A percentile compares a stretch with the other conserved stretches of the same genome.
Evolutionary conservation across 2,888 invertebrate genomes (phyloP).

Genomic region (Azorinus chamasolen): DNA sequence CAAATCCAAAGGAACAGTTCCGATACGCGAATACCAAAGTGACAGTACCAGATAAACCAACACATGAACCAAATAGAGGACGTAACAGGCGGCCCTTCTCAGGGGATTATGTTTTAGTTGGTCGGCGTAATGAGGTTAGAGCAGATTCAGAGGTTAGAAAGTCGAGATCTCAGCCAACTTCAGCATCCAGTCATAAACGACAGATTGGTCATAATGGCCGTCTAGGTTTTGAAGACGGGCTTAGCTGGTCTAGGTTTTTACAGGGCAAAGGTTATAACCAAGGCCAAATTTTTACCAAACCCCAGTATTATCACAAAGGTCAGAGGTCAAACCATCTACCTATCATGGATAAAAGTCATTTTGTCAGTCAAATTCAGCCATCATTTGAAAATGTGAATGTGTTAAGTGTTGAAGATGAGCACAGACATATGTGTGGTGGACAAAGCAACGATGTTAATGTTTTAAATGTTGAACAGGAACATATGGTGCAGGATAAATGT

Average conservation of each 20-base stretch:
- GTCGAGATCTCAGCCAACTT: slow-evolving; percentile 46
- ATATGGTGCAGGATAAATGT: slow-evolving; percentile 8
- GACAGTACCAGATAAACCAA: slow-evolving; percentile 35
- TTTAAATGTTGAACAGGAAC: slow-evolving; percentile 57
- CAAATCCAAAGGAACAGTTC: slow-evolving; percentile 34
- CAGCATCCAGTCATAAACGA: slow-evolving; percentile 46
- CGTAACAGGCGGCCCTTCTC: slow-evolving; percentile 47
- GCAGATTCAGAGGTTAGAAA: slow-evolving; percentile 36
- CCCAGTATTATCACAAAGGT: no score
- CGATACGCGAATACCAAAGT: slow-evolving; percentile 51
- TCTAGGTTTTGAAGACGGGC: slow-evolving; percentile 35
- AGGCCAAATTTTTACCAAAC: slow-evolving; percentile 34
- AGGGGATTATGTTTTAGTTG: slow-evolving; percentile 51
- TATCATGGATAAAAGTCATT: slow-evolving; percentile 44
- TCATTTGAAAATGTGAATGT: slow-evolving; percentile 1
- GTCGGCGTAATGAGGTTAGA: slow-evolving; percentile 21
- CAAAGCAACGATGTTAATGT: slow-evolving; percentile 10
- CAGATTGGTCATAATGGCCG: slow-evolving; percentile 60
- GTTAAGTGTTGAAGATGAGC: slow-evolving; percentile 28
- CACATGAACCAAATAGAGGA: slow-evolving; percentile 11
- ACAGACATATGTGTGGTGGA: slow-evolving; percentile 7
- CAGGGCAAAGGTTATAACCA: slow-evolving; percentile 45
- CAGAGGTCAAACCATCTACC: slow-evolving; percentile 27
- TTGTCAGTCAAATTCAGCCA: slow-evolving; percentile 1
- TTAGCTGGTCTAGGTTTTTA: slow-evolving; percentile 50